Conservation (phyloP, 2,113 vertebrate species). For the Ptilorrhoa leucosticta region DNA sequence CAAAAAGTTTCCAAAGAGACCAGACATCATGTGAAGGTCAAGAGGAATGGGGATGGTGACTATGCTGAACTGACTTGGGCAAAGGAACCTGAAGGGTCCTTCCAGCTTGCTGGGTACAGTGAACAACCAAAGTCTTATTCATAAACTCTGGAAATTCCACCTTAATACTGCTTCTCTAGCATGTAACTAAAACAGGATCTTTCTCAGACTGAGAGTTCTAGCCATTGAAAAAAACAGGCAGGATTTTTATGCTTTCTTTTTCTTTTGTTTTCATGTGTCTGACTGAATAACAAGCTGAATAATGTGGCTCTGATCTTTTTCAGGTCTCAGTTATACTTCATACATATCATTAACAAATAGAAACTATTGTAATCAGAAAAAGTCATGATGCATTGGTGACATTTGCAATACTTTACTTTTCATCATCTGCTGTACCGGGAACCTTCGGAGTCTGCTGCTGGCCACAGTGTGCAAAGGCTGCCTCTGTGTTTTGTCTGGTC, state of each 20-base stretch:
- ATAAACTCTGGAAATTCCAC: neutral
- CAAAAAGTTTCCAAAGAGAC: neutral
- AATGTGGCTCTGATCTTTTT: neutral
- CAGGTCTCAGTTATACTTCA: neutral
- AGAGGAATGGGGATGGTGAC: neutral
- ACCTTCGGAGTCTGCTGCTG: neutral
- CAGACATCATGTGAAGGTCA: neutral
- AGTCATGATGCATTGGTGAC: neutral
- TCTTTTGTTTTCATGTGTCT: neutral
- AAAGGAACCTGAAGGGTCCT: neutral
- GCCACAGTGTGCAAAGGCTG: neutral
- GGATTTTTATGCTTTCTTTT: neutral
- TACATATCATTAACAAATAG: neutral
- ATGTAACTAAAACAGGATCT: neutral
- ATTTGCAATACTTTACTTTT: neutral
- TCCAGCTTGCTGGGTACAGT: neutral
- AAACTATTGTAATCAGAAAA: neutral
- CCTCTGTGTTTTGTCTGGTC: neutral
- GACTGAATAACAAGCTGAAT: neutral
- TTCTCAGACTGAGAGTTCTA: neutral
- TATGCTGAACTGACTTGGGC: neutral
- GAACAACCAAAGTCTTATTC: neutral
- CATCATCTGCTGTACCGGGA: neutral
- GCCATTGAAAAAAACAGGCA: neutral
- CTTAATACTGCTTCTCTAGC: neutral